A percentile compares a stretch with the other conserved stretches of the same genome.
These are phyloP conservation scores for Coluber constrictor DNA, from an alignment of 2,797 vertebrate genomes.

Conservation along the genomic window DNA sequence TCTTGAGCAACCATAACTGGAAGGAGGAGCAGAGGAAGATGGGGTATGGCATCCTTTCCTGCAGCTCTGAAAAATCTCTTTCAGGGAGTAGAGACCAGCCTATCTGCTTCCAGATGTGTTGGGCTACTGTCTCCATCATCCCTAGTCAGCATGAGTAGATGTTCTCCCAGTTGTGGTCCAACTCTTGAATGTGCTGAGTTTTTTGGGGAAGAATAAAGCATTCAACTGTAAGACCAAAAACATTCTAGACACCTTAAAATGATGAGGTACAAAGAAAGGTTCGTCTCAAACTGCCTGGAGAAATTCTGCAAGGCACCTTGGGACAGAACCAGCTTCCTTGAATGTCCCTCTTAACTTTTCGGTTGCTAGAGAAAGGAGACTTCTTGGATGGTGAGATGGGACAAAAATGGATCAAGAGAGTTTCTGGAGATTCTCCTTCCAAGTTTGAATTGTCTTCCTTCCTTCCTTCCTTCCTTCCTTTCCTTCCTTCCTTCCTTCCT, in stretches of 20 bases:
- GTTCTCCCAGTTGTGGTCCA: neutral
- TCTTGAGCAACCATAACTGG: neutral
- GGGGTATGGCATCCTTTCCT: neutral
- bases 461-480: too few relatives aligned
- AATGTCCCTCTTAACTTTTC: neutral
- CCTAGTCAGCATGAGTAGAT: neutral
- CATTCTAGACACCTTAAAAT: neutral
- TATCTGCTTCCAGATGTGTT: neutral
- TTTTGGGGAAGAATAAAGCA: neutral
- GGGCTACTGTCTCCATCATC: neutral
- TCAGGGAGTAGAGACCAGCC: neutral
- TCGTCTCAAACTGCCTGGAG: neutral
- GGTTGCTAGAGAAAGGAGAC: neutral
- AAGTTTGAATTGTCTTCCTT: neutral
- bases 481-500: too few relatives aligned
- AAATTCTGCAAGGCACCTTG: neutral
- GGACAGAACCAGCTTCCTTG: neutral
- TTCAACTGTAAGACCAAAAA: neutral
- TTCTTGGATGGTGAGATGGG: neutral
- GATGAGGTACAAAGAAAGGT: neutral
- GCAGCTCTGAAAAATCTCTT: neutral
- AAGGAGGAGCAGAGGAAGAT: neutral
- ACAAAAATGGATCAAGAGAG: neutral
- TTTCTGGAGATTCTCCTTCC: neutral
- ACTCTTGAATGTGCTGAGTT: neutral